Evolutionary conservation across 2,797 vertebrate genomes (phyloP), one percentile per base, ranked within the genome.

Genomic region (Sitta carolinensis): DNA sequence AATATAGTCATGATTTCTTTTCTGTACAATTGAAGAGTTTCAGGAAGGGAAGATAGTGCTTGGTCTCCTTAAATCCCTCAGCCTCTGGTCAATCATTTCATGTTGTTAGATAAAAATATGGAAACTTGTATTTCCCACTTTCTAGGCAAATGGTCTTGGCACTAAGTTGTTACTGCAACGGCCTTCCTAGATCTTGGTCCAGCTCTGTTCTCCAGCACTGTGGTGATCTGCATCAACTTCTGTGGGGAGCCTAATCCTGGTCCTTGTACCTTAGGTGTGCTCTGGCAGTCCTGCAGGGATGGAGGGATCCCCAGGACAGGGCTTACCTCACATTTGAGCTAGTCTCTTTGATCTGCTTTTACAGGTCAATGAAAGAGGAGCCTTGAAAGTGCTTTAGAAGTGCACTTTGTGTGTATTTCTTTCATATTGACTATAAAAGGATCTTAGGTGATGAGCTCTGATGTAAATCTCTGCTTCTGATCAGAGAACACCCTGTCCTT

Each of bases 341-440:
- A 17, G 11, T 20, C 10, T 3, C 30, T 63, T 55, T 64, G 34
- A 30, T 86, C 32, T 63, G 50, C 38, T 9, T 64, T 40, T 48
- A 29, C 23, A 64, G 13, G 18, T 62, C 4, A 2, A 52, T 68
- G 23, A 55, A 80, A 89, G 23, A 80, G 5, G 15, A 22, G 17
- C 12, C 32, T 42, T 10, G 26, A 22, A 25, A 26, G 10, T 51
- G 30, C 30, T 88, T 30, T 30, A 26, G 16, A 48, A 40, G 30
- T 30, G 29, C 34, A 23, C 26, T 77, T 52, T 19, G 9, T 43
- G 30, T 54, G 11, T 43, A 25, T 79, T 69, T 83, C 52, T 80
- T 77, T 21, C 1, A 5, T 7, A 6, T 29, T 88, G 45, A 27
- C 57, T 52, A 0, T 61, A 36, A 40, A 0, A 2, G 45, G 51